phyloP scores from a whole-genome alignment of 2,888 invertebrate species.

The Chesias legatella region DNA sequence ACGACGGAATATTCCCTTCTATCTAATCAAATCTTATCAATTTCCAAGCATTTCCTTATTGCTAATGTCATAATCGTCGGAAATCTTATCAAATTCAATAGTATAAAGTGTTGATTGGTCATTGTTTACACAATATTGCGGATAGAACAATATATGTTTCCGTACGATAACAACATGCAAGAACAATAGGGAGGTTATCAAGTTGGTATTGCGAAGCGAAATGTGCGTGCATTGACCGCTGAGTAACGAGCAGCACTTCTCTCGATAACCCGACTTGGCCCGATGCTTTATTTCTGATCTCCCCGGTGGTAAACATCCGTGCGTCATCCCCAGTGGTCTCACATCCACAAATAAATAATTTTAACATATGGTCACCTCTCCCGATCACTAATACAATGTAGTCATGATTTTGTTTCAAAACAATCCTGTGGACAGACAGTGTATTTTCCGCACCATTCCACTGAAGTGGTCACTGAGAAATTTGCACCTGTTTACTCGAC shows the following conservation, averaged over 20 bases:
- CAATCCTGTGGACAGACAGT: constrained; percentile 18
- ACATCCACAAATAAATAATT: constrained; percentile 64
- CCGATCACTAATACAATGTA: constrained; percentile 31
- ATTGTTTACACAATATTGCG: constrained; percentile 22
- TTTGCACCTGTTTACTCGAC: constrained; percentile 21
- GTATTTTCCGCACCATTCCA: constrained; percentile 30
- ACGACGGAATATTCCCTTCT: too few relatives aligned
- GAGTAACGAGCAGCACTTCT: constrained; percentile 48
- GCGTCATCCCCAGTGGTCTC: constrained; percentile 67
- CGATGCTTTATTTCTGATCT: constrained; percentile 68
- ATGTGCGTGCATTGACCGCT: constrained; percentile 63
- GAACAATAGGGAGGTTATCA: constrained; percentile 63
- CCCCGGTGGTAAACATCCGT: constrained; percentile 71
- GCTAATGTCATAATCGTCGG: constrained; percentile 10
- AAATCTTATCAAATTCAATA: constrained; percentile 33
- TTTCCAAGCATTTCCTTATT: constrained; percentile 20
- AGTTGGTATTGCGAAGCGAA: constrained; percentile 45
- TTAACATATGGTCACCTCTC: constrained; percentile 47
- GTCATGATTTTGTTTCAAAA: constrained; percentile 28
- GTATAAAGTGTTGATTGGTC: constrained; percentile 29
- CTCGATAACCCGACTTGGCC: constrained; percentile 62
- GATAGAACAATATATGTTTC: constrained; percentile 39
- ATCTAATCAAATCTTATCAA: too few relatives aligned
- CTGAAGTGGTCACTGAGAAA: constrained; percentile 31
- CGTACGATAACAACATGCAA: constrained; percentile 38